phyloP scores from a whole-genome alignment of 2,797 vertebrate genomes.

The Lithobates pipiens region DNA sequence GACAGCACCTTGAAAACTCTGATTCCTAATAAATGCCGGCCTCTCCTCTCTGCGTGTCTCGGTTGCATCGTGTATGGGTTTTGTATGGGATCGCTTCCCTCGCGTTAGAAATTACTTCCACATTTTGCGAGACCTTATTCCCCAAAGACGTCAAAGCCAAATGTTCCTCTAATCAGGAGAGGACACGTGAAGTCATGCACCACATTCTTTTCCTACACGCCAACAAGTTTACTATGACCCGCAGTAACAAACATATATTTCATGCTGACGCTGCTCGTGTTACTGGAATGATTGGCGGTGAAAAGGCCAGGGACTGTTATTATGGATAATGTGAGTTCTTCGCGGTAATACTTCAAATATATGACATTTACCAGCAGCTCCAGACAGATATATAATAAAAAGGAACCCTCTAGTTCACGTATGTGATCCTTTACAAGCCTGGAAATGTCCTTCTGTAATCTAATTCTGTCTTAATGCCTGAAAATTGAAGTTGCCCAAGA shows the following conservation, averaged over 20 bases:
- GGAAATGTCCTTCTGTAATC: too few relatives aligned
- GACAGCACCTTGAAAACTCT: not conserved
- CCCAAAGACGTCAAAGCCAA: not conserved
- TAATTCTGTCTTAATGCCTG: too few relatives aligned
- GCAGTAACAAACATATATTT: not conserved
- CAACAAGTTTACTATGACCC: conserved; percentile 13
- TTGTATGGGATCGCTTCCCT: not conserved
- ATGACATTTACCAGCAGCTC: not conserved
- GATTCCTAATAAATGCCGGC: not conserved
- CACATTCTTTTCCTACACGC: conserved; percentile 32
- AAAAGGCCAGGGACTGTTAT: not conserved
- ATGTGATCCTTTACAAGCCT: too few relatives aligned
- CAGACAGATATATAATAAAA: too few relatives aligned
- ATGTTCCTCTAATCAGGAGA: conserved; percentile 38
- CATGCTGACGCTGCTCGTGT: not conserved
- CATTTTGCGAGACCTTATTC: conserved; percentile 26
- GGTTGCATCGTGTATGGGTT: too few relatives aligned
- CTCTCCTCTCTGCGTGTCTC: not conserved
- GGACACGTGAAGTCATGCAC: conserved; percentile 32
- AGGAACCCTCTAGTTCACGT: too few relatives aligned
- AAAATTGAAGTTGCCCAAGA: too few relatives aligned
- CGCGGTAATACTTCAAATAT: not conserved
- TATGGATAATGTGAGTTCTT: conserved; percentile 13
- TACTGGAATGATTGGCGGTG: not conserved
- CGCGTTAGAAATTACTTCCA: conserved; percentile 35